These are phyloP conservation scores for Ophion obscuratus DNA, from an alignment of 2,888 invertebrate species.

Conservation along the genomic window DNA sequence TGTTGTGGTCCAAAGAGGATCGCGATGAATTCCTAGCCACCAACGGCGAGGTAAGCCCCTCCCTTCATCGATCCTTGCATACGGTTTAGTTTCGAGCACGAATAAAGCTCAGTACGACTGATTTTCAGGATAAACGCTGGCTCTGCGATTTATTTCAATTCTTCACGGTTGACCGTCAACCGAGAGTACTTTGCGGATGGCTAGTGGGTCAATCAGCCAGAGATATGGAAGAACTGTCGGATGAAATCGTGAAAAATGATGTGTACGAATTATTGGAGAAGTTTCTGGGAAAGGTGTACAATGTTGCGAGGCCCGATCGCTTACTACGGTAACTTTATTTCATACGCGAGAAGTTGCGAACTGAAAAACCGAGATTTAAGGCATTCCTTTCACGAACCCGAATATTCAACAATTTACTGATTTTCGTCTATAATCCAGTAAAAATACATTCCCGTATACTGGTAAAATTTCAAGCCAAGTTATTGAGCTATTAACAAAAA, in stretches of 20 bases:
- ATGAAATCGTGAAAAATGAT: constrained; percentile 85
- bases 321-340: constrained; percentile 84
- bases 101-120: not conserved
- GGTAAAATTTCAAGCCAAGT: too few species aligned
- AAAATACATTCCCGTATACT: too few species aligned
- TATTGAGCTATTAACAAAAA: too few species aligned
- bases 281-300: constrained; percentile 85
- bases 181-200: constrained; percentile 89
- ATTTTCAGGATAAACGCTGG: constrained; percentile 85
- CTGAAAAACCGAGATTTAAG: constrained; percentile 16
- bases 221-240: constrained; percentile 87
- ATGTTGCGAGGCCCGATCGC: constrained; percentile 85
- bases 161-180: constrained; percentile 87
- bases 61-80: not conserved
- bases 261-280: constrained; percentile 85
- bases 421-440: too few species aligned
- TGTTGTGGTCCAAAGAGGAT: constrained; percentile 86
- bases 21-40: constrained; percentile 83
- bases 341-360: constrained; percentile 18
- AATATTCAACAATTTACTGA: too few species aligned
- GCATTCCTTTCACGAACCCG: too few species aligned
- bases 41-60: constrained; percentile 74
- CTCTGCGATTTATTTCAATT: constrained; percentile 88
- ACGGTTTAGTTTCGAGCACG: not conserved
- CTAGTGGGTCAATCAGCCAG: constrained; percentile 87